Conservation (phyloP, 2,113 vertebrate species). For the Aldabrachelys gigantea region DNA sequence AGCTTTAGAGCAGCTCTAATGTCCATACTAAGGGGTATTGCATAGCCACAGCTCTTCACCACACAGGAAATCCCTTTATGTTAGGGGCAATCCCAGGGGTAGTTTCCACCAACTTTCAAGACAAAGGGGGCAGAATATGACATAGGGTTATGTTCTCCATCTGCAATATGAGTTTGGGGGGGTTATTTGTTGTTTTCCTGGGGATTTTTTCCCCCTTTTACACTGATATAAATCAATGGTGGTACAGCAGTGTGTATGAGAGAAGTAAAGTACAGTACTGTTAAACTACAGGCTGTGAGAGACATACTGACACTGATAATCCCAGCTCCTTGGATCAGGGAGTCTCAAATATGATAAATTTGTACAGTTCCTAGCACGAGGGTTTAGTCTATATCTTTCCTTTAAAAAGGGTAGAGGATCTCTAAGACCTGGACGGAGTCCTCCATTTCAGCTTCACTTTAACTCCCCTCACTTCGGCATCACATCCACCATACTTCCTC, state of each 20-base stretch:
- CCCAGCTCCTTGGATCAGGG: not conserved
- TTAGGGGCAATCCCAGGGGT: not conserved
- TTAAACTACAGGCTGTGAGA: not conserved
- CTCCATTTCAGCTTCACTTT: accelerated
- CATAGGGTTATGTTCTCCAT: not conserved
- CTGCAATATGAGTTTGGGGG: not conserved
- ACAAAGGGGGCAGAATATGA: not conserved
- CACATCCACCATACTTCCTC: not conserved
- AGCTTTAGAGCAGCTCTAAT: not conserved
- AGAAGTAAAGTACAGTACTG: not conserved
- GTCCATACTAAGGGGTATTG: not conserved
- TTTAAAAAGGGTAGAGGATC: not conserved
- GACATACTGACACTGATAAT: not conserved
- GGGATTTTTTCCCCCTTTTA: not conserved
- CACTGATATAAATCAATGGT: not conserved
- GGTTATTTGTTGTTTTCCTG: not conserved
- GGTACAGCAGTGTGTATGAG: not conserved
- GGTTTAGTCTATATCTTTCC: not conserved
- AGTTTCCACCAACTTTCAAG: not conserved
- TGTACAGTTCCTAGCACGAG: not conserved
- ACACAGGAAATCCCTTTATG: not conserved
- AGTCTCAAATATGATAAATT: not conserved
- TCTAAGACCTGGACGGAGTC: not conserved
- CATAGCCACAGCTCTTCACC: not conserved
- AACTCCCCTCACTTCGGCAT: accelerated